Percentiles rank a stretch among this genome's conserved stretches.
phyloP scores from a whole-genome alignment of 1,140 invertebrate genomes.

The Drosophila mauritiana region DNA sequence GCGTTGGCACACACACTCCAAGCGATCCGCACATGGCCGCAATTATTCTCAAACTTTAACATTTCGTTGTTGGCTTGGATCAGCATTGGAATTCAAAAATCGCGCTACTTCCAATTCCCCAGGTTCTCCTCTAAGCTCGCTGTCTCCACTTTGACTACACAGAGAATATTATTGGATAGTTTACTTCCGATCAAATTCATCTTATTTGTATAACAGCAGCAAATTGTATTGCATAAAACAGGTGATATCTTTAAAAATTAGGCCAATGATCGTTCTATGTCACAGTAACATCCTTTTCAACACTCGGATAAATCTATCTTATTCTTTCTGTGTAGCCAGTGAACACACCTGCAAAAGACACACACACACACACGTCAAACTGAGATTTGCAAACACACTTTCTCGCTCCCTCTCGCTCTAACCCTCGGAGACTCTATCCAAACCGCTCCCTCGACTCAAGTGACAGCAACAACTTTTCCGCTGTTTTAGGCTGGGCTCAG shows the following conservation, averaged over 20 bases:
- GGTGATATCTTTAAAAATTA: neutral
- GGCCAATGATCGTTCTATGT: neutral
- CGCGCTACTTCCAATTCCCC: slow-evolving; percentile 42
- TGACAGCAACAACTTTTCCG: slow-evolving; percentile 69
- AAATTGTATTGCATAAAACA: no score
- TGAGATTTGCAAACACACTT: slow-evolving; percentile 39
- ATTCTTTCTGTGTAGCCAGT: slow-evolving; percentile 25
- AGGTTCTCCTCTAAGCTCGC: neutral
- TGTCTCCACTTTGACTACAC: slow-evolving; percentile 21
- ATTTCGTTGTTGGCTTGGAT: slow-evolving; percentile 65
- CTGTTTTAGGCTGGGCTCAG: slow-evolving; percentile 68
- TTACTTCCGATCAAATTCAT: neutral
- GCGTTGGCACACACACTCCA: slow-evolving; percentile 19
- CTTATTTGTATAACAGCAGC: no score
- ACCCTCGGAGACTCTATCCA: slow-evolving; percentile 34
- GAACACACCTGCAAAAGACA: slow-evolving; percentile 47
- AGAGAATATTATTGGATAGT: neutral
- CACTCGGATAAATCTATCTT: slow-evolving; percentile 6
- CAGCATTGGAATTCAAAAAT: slow-evolving; percentile 78
- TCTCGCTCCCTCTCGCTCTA: slow-evolving; percentile 9
- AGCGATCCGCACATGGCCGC: slow-evolving; percentile 54
- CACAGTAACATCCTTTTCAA: neutral
- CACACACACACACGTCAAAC: slow-evolving; percentile 19
- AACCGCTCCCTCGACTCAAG: slow-evolving; percentile 76
- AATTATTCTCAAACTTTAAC: slow-evolving; percentile 81